phyloP scores from a whole-genome alignment of 2,797 vertebrate species.

The Notamacropus eugenii region DNA sequence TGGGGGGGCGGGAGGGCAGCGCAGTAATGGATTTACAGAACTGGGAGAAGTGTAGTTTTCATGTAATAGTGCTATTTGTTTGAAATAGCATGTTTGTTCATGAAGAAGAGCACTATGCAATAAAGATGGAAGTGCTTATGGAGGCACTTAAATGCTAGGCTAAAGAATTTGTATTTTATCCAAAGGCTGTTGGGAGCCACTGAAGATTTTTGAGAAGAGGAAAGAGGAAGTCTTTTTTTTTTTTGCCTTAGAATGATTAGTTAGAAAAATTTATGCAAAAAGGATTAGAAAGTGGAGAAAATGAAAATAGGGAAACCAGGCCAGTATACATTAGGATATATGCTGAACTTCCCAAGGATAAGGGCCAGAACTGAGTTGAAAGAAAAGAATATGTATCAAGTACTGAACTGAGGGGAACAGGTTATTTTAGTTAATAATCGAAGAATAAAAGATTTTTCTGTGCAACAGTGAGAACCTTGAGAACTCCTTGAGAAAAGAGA shows the following conservation, averaged over 20 bases:
- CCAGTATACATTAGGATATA: not conserved
- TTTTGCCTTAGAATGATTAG: not conserved
- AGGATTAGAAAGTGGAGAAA: not conserved
- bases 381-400: not conserved
- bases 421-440: not conserved
- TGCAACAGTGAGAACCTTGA: not conserved
- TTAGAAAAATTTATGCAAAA: not conserved
- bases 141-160: not conserved
- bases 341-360: not conserved
- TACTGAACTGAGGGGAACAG: not conserved
- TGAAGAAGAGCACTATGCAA: not conserved
- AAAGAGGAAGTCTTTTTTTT: not conserved
- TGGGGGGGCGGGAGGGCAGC: no score
- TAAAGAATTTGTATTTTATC: not conserved
- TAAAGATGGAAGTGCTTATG: not conserved
- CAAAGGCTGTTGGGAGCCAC: not conserved
- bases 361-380: not conserved
- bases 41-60: not conserved
- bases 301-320: not conserved
- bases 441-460: not conserved
- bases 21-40: not conserved
- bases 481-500: not conserved
- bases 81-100: not conserved
- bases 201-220: not conserved
- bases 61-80: not conserved